A percentile compares a stretch with the other conserved stretches of the same genome.
phyloP scores from a whole-genome alignment of 2,888 invertebrate species.

The Drymonia ruficornis region DNA sequence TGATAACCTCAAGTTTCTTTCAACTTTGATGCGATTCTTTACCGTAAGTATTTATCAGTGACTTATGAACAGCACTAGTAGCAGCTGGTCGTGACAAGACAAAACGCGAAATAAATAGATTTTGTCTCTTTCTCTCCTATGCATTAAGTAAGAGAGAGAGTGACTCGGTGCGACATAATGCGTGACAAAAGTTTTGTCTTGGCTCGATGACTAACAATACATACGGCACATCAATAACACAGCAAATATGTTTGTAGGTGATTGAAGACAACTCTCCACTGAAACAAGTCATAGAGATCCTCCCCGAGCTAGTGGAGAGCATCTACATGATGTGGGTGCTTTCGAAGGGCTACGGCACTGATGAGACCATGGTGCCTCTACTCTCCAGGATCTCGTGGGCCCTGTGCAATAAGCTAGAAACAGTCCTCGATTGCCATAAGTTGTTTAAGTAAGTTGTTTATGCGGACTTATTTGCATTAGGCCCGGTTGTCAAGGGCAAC shows the following conservation, averaged over 20 bases:
- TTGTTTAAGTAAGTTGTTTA: conserved; percentile 89
- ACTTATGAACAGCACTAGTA: no score
- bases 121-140: no score
- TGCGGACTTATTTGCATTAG: no score
- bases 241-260: conserved; percentile 83
- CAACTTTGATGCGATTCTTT: conserved; percentile 90
- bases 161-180: no score
- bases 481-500: no score
- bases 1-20: conserved; percentile 91
- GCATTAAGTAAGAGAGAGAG: no score
- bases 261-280: conserved; percentile 89
- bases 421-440: conserved; percentile 87
- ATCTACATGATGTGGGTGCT: conserved; percentile 96
- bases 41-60: conserved; percentile 67
- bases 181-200: no score
- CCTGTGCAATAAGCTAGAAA: conserved; percentile 90
- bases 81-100: neutral
- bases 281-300: conserved; percentile 87
- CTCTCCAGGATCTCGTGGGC: conserved; percentile 93
- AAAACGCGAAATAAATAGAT: no score
- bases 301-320: conserved; percentile 93
- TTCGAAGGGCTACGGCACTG: conserved; percentile 92
- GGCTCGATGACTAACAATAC: no score
- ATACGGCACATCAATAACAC: no score
- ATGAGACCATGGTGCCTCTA: conserved; percentile 94